Evolutionary conservation across 1,140 invertebrate genomes (phyloP), one percentile per base, ranked within the genome.

Genomic region (Cotesia typhae): DNA sequence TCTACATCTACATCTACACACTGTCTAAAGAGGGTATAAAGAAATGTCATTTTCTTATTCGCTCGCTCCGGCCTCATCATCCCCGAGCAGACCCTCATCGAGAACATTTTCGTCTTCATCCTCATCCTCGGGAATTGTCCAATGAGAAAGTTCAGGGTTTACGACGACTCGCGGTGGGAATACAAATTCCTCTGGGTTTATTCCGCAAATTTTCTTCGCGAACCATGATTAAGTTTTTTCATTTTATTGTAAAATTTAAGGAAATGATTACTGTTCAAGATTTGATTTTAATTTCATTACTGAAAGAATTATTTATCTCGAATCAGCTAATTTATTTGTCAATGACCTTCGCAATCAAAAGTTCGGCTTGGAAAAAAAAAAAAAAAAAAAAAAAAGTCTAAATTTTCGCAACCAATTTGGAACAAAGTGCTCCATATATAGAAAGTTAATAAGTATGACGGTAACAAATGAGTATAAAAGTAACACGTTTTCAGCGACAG

Each of bases 391-490:
- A 17, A 17, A 17, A 17, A 28, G 28, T 28, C 28, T 3, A 28
- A 28, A 28, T 28, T 28, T 28, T 28, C 28, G 28, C 3, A 28
- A 28, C 28, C 28, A 28, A 28, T 28, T 28, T 28, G 2, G 28
- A 28, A 28, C 28, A 28, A 28, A 28, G 28, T 1, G 28, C 28
- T 28, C 28, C 1, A 28, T 28, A 28, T 28, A 9, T 47, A 47
- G 0, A 7, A 10, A 47, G 41, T 47, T 47, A 47, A 47, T 64
- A 37, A 55, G 36, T 37, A 14, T 2, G 47, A 41, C 28, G 20
- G 70, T 72, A 57, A 66, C 53, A 72, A 72, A 72, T 72, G 70
- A 53, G 37, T 53, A 75, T 75, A 72, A 75, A 73, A 76, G 73
- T 73, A 73, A 74, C 71, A 71, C 47, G 64, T 55, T 38, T 36